A percentile compares a stretch with the other conserved stretches of the same genome.
These are phyloP conservation scores for Eulemur albifrons DNA, from an alignment of 2,797 vertebrate species.

Conservation along the genomic window DNA sequence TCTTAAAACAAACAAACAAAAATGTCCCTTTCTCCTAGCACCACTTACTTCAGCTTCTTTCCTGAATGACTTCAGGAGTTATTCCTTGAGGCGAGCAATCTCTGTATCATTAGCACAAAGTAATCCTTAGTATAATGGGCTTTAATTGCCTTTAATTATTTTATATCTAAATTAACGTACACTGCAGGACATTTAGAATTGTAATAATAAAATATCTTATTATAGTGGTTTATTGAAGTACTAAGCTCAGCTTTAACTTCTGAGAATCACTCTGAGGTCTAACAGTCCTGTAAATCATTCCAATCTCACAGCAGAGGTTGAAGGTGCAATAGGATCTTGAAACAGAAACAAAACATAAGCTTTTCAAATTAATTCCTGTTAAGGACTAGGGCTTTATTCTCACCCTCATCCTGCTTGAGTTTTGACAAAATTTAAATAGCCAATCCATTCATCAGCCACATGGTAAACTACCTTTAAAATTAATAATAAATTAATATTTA, in stretches of 20 bases:
- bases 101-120: constrained; percentile 78
- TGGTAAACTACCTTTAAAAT: constrained; percentile 23
- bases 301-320: constrained; percentile 49
- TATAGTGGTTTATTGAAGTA: constrained; percentile 77
- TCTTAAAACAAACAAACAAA: background rate
- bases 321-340: constrained; percentile 46
- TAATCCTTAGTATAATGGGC: constrained; percentile 78
- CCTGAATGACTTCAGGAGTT: constrained; percentile 68
- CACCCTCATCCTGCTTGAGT: constrained; percentile 16
- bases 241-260: constrained; percentile 69
- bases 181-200: constrained; percentile 80
- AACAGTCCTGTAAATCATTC: constrained; percentile 75
- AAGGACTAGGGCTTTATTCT: constrained; percentile 42
- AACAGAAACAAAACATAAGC: constrained; percentile 64
- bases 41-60: constrained; percentile 56
- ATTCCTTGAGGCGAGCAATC: constrained; percentile 70
- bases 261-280: constrained; percentile 74
- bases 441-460: background rate
- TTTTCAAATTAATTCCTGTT: constrained; percentile 61
- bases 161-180: constrained; percentile 82
- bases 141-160: constrained; percentile 86
- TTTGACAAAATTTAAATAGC: constrained; percentile 58
- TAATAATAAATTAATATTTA: constrained; percentile 64
- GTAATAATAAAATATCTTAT: constrained; percentile 83
- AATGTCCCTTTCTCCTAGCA: background rate